Conservation (phyloP, 2,888 invertebrate species). For the Matsumyia berberina region DNA sequence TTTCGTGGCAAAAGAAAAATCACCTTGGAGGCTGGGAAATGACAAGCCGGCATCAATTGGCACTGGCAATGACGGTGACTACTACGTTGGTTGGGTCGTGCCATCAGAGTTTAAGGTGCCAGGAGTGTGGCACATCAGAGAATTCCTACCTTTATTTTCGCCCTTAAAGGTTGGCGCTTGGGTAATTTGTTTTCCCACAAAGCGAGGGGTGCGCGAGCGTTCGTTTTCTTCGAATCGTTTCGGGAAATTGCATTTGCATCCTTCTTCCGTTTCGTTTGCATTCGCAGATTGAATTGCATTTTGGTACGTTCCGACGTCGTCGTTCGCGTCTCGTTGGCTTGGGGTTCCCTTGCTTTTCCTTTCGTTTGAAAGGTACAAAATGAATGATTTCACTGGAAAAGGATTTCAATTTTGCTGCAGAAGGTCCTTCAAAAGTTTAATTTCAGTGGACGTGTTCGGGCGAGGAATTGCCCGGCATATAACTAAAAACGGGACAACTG, state of each 20-base stretch:
- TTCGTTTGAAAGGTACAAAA: conserved; percentile 50
- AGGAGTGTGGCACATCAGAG: background rate
- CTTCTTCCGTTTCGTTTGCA: conserved; percentile 70
- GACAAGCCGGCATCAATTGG: conserved; percentile 71
- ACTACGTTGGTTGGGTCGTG: too few species aligned
- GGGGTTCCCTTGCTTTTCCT: conserved; percentile 19
- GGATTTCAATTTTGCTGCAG: conserved; percentile 49
- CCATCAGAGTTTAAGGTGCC: conserved; percentile 32
- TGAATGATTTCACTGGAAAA: conserved; percentile 57
- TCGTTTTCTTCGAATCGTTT: conserved; percentile 34
- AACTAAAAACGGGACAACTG: background rate
- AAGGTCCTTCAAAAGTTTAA: conserved; percentile 30
- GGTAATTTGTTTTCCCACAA: conserved; percentile 69
- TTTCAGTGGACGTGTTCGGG: conserved; percentile 40
- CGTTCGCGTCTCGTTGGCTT: background rate
- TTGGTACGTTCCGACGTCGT: conserved; percentile 4
- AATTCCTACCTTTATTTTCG: conserved; percentile 11
- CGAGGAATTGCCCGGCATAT: conserved; percentile 18
- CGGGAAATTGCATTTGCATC: conserved; percentile 68
- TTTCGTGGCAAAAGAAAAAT: conserved; percentile 64
- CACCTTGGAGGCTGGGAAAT: conserved; percentile 63
- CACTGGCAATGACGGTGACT: conserved; percentile 28
- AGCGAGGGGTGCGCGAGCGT: background rate
- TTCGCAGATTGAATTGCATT: conserved; percentile 64
- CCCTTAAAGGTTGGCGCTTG: conserved; percentile 21